Percentiles rank a stretch among this genome's conserved stretches.
These are phyloP conservation scores for Eriosoma lanigerum DNA, from an alignment of 1,140 invertebrate species.

Conservation along the genomic window DNA sequence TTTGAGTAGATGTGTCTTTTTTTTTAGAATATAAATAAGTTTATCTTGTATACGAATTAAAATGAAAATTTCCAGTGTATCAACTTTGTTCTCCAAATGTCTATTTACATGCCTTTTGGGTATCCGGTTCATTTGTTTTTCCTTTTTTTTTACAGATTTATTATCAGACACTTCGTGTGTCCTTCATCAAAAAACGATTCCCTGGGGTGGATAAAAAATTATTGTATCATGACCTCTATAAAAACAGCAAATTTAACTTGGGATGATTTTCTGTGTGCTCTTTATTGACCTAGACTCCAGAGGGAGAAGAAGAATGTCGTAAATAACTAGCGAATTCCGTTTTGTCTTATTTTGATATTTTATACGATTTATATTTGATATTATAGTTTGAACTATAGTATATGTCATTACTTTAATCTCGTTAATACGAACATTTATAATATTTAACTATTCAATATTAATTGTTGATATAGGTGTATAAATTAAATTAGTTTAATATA, in stretches of 20 bases:
- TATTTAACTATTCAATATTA: too few relatives aligned
- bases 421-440: too few relatives aligned
- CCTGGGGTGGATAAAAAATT: conserved; percentile 21
- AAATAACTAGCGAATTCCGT: neutral
- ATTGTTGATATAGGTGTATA: too few relatives aligned
- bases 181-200: conserved; percentile 6
- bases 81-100: conserved; percentile 5
- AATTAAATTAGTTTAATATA: too few relatives aligned
- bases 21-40: too few relatives aligned
- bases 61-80: conserved; percentile 24
- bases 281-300: conserved; percentile 28
- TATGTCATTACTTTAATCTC: too few relatives aligned
- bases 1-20: too few relatives aligned
- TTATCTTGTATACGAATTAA: neutral
- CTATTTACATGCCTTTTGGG: conserved; percentile 31
- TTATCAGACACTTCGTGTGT: conserved; percentile 9
- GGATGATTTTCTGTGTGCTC: neutral
- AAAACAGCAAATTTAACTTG: conserved; percentile 27
- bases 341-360: neutral
- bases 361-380: too few relatives aligned
- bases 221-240: conserved; percentile 1
- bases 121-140: too few relatives aligned
- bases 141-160: conserved; percentile 15
- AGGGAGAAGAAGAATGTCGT: conserved; percentile 2
- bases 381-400: too few relatives aligned